Evolutionary conservation across 2,797 vertebrate genomes (phyloP).

Genomic region (Paratrypauchen microcephalus): DNA sequence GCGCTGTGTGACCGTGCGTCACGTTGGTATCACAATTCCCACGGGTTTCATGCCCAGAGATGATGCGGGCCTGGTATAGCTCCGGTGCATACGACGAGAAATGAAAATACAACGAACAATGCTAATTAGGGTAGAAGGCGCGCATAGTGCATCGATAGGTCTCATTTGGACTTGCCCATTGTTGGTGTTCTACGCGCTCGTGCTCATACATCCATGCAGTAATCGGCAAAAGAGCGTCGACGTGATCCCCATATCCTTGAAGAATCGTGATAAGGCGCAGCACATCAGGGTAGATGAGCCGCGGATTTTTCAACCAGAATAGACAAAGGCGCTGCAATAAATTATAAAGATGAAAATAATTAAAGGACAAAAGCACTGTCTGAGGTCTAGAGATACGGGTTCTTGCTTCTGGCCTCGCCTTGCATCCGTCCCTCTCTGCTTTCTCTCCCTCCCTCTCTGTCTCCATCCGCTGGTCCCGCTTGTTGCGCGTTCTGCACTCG

Average conservation of each 20-base stretch:
- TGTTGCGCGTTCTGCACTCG: conserved; percentile 74
- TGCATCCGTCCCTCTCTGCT: conserved; percentile 59
- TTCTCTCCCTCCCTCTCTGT: conserved; percentile 24
- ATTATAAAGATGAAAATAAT: conserved; percentile 14
- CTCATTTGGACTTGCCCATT: conserved; percentile 27
- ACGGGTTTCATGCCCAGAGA: conserved; percentile 67
- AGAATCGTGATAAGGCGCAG: conserved; percentile 61
- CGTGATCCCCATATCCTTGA: conserved; percentile 61
- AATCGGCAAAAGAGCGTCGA: conserved; percentile 54
- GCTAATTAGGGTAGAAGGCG: conserved; percentile 36
- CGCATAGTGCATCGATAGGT: conserved; percentile 32
- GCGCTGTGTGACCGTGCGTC: conserved; percentile 68
- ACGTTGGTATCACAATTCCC: conserved; percentile 74
- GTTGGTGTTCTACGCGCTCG: conserved; percentile 24
- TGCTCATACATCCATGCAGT: conserved; percentile 51
- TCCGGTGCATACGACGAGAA: conserved; percentile 29
- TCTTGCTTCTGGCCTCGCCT: conserved; percentile 69
- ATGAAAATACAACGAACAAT: conserved; percentile 31
- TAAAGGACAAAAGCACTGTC: conserved; percentile 42
- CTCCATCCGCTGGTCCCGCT: conserved; percentile 63
- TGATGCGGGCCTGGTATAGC: conserved; percentile 46
- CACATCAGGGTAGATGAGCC: conserved; percentile 50
- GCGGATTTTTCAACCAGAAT: background rate
- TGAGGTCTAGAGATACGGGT: conserved; percentile 33
- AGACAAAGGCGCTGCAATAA: background rate